Evolutionary conservation across 1,140 invertebrate genomes (phyloP), one percentile per base, ranked within the genome.

Genomic region (Drosophila azteca): DNA sequence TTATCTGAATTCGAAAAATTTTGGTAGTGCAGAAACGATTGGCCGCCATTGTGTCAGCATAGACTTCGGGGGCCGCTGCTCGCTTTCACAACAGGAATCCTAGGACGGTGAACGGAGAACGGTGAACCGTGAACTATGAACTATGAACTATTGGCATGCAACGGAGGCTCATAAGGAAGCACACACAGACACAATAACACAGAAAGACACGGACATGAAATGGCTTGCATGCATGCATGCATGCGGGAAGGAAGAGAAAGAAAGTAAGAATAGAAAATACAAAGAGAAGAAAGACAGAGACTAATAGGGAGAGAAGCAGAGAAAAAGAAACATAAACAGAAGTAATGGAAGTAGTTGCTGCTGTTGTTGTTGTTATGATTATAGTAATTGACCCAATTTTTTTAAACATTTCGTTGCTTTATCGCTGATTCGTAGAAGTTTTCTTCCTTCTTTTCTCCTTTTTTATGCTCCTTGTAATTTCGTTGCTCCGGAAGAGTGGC

Each of bases 111-210:
- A 29, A 6, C 26, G 26, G 6, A 6, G 26, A 9, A 44, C 35
- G 45, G 35, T 43, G 35, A 9, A 44, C 35, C 31, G 35, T 43
- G 35, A 55, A 31, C 20, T 45, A n/a, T 74, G 65, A 69, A 70
- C 75, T 74, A 75, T 77, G 75, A 77, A 77, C 71, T 77, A 75
- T 77, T 77, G 71, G 65, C 71, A 75, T 77, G 75, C 75, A 77
- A 77, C 70, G 69, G 54, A 43, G 53, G 58, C 50, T 9, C 8
- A 9, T 31, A 31, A 9, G 9, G 31, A 31, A 31, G 8, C 31
- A 31, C 44, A 29, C 45, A 41, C 35, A n/a, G 13, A 50, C 15
- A 44, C 29, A 8, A 1, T 8, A 6, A 29, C 49, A 55, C 9
- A n/a, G 3, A 26, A 26, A 26, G 39, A 13, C 17, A 66, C 17